Base-by-base conservation (phyloP, 2,888 invertebrate species). In the Saturnia pavonia region DNA sequence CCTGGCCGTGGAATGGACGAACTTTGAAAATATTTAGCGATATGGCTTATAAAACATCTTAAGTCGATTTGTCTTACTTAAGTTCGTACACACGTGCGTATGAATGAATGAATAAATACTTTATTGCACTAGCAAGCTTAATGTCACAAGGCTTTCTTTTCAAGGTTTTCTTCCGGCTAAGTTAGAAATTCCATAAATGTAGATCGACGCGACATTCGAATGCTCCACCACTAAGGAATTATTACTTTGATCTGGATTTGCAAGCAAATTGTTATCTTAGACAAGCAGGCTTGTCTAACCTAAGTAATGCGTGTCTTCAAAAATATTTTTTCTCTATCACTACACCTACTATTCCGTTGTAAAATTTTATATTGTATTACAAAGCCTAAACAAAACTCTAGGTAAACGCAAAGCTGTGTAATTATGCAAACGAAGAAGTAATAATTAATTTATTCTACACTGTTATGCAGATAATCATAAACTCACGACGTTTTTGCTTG, bases 381-480 rank as follows among this genome's bases (percentile, higher is more conserved):
- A 27, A n/a, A 63, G 19, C 34, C 63, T n/a, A 16, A 63, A 12
- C n/a, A 16, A 27, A 63, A 34, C 63, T 63, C 16, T 12, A 63
- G 2, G 34, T 34, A 14, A 34, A 63, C 27, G 63, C 27, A 34
- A 63, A n/a, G n/a, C 63, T 65, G 27, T 65, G 34, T 68, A 69
- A 69, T 54, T 71, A 71, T 65, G 54, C 71, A 69, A 48, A 65
- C 43, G 60, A 45, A 69, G 66, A 69, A 66, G 63, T 71, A 71
- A 68, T 66, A 57, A 71, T 54, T 69, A 71, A 71, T 71, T 71
- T 71, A 71, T 71, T 69, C 71, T 43, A 65, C 19, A 57, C 54
- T 69, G 69, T 69, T 48, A 67, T 67, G 67, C 54, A 71, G 42
- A 71, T 69, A 70, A 25, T 27, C 48, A 66, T 69, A 68, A 69